Conservation (phyloP, 2,113 vertebrate species). For the Pionites leucogaster region DNA sequence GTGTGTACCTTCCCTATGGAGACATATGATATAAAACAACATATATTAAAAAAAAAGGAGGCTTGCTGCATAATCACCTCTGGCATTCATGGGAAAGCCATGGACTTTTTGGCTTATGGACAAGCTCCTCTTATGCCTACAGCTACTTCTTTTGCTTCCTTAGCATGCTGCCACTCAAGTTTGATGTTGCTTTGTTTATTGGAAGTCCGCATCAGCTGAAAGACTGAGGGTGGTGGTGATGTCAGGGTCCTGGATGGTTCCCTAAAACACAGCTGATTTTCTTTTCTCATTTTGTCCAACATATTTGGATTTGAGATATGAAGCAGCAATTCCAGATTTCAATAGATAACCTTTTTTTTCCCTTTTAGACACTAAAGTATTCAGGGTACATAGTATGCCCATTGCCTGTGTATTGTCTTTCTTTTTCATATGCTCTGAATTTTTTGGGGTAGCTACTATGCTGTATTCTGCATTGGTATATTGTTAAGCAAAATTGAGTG, state of each 20-base stretch:
- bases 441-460: not conserved
- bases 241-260: not conserved
- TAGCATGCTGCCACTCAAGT: too few relatives aligned
- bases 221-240: too few relatives aligned
- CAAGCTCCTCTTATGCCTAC: not conserved
- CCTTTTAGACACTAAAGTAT: not conserved
- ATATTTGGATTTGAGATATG: not conserved
- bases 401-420: not conserved
- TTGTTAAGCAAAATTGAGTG: not conserved
- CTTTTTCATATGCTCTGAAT: not conserved
- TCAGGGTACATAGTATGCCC: not conserved
- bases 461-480: not conserved
- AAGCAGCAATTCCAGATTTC: not conserved
- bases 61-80: accelerated
- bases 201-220: not conserved
- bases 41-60: not conserved
- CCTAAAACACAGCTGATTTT: not conserved
- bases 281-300: not conserved
- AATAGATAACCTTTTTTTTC: not conserved
- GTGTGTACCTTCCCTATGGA: not conserved
- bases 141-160: not conserved
- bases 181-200: not conserved
- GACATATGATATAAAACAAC: not conserved
- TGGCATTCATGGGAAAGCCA: not conserved
- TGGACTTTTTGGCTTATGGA: not conserved